phyloP scores from a whole-genome alignment of 2,888 invertebrate species.

The Mantis religiosa region DNA sequence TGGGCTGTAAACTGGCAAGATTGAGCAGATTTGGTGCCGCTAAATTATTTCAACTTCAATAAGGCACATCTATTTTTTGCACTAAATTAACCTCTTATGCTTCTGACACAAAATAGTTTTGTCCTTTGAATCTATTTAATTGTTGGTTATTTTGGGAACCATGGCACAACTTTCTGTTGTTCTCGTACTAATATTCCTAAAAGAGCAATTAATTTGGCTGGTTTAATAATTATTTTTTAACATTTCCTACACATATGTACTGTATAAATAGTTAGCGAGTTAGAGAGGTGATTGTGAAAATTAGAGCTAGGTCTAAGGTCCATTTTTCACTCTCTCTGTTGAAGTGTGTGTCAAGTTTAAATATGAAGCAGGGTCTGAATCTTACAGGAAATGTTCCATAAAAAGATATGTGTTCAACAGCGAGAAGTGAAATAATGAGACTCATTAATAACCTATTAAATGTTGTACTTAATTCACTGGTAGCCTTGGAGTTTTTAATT shows the following conservation, averaged over 20 bases:
- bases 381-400: background rate
- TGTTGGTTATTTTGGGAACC: background rate
- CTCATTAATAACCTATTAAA: constrained; percentile 9
- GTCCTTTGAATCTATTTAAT: background rate
- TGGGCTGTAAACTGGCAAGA: background rate
- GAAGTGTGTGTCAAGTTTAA: background rate
- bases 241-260: constrained; percentile 16
- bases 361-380: constrained; percentile 8
- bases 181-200: background rate
- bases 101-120: background rate
- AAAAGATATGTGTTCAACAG: background rate
- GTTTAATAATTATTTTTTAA: constrained; percentile 1
- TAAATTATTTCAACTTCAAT: background rate
- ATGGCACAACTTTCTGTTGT: background rate
- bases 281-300: constrained; percentile 17
- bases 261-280: constrained; percentile 18
- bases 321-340: constrained; percentile 15
- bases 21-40: background rate
- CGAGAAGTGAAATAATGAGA: constrained; percentile 10
- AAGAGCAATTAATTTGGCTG: background rate
- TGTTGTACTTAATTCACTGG: constrained; percentile 23
- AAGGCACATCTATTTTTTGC: background rate
- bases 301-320: constrained; percentile 15
- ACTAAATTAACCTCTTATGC: background rate
- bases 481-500: constrained; percentile 26